A percentile compares a stretch with the other conserved stretches of the same genome.
These are phyloP conservation scores for Cheilosia impressa DNA, from an alignment of 2,888 invertebrate genomes.

Conservation along the genomic window DNA sequence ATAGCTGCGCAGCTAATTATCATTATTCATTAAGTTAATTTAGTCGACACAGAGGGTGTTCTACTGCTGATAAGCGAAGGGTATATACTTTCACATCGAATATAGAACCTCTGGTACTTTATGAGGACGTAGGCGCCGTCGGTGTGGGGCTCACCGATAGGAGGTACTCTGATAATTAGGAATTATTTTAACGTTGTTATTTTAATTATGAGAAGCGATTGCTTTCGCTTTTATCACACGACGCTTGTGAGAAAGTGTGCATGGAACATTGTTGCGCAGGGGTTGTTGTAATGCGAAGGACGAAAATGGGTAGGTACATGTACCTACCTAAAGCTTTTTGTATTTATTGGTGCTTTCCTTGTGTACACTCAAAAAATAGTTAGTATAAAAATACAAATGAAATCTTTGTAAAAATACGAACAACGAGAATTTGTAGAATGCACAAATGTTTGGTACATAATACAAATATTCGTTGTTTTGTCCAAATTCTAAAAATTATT, in stretches of 20 bases:
- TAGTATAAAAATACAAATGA: no score
- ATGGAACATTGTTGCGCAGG: slow-evolving; percentile 83
- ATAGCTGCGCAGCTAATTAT: slow-evolving; percentile 69
- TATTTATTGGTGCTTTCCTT: no score
- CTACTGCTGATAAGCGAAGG: slow-evolving; percentile 60
- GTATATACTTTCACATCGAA: slow-evolving; percentile 3
- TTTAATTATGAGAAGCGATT: slow-evolving; percentile 70
- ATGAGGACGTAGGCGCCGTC: slow-evolving; percentile 1
- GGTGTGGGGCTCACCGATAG: neutral
- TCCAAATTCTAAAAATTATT: no score
- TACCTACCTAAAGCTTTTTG: no score
- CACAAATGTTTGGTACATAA: no score
- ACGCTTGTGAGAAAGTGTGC: slow-evolving; percentile 52
- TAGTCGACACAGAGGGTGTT: slow-evolving; percentile 70
- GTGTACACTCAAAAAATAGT: no score
- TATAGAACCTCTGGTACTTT: neutral
- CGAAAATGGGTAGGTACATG: no score
- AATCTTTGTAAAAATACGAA: no score
- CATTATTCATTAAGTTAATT: slow-evolving; percentile 75
- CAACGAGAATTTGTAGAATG: no score
- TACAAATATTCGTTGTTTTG: no score
- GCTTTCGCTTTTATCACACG: slow-evolving; percentile 71
- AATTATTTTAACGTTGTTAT: slow-evolving; percentile 73
- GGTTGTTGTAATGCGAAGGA: neutral
- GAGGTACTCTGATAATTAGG: slow-evolving; percentile 68